These are phyloP conservation scores for Loris lydekkerianus DNA, from an alignment of 2,797 vertebrate species.

Conservation along the genomic window DNA sequence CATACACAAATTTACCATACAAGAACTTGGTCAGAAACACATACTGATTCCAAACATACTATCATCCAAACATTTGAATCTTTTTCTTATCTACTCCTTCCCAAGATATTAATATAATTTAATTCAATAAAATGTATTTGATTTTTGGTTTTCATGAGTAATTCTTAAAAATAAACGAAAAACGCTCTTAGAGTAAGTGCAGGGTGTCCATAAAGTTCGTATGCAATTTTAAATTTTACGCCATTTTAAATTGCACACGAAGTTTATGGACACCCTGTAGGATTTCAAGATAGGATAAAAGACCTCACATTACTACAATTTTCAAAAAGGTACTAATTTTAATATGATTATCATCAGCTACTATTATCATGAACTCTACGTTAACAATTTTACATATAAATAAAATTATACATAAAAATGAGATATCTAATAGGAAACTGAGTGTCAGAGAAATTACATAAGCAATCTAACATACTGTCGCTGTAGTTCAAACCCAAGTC, in stretches of 20 bases:
- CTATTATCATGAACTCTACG: neutral
- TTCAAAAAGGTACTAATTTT: neutral
- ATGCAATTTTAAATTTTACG: too few species aligned
- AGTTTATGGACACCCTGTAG: too few species aligned
- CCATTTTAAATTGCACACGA: too few species aligned
- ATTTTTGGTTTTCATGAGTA: neutral
- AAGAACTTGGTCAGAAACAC: neutral
- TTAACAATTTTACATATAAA: neutral
- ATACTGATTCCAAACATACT: neutral
- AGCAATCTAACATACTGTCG: neutral
- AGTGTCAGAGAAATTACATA: neutral
- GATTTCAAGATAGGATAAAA: neutral
- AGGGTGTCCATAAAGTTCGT: too few species aligned
- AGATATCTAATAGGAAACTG: neutral
- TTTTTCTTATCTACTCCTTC: constrained; percentile 3
- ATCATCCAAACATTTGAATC: neutral
- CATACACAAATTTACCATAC: neutral
- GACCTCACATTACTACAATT: neutral
- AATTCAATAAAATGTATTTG: neutral
- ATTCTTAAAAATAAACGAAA: constrained; percentile 13
- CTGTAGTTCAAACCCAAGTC: neutral
- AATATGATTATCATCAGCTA: neutral
- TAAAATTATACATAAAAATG: neutral
- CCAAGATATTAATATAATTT: constrained; percentile 19
- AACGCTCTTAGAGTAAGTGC: neutral